Conservation (phyloP, 2,888 invertebrate species). For the Torymus tubicola region DNA sequence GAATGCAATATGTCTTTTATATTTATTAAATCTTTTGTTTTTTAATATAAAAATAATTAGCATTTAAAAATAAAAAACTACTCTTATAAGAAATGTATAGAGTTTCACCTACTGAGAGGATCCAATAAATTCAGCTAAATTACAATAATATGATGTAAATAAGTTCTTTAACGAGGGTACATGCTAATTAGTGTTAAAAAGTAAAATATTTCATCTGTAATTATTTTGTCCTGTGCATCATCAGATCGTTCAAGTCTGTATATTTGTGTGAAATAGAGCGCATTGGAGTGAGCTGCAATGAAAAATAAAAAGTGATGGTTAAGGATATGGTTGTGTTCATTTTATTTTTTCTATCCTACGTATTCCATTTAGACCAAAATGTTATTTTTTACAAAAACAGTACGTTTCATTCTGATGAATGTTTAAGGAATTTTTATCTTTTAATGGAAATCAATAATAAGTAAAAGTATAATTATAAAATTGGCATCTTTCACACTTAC, state of each 20-base stretch:
- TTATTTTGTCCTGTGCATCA: conserved; percentile 31
- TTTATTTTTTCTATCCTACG: not conserved
- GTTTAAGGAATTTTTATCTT: too few species aligned
- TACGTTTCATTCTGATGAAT: too few species aligned
- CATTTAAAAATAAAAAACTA: not conserved
- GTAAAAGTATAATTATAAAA: too few species aligned
- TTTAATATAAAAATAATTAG: conserved; percentile 8
- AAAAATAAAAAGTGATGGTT: conserved; percentile 54
- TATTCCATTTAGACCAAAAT: not conserved
- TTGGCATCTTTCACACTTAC: too few species aligned
- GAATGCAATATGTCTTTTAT: conserved; percentile 7
- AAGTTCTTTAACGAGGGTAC: conserved; percentile 18
- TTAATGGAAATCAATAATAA: too few species aligned
- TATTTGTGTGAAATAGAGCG: conserved; percentile 15
- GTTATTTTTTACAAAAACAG: too few species aligned
- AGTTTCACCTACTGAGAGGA: conserved; percentile 1
- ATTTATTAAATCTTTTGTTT: conserved; percentile 20
- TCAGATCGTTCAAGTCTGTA: conserved; percentile 25
- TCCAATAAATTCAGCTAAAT: conserved; percentile 28
- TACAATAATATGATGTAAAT: conserved; percentile 33
- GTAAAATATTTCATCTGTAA: conserved; percentile 29
- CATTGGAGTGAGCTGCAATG: conserved; percentile 49
- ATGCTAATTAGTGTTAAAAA: conserved; percentile 31
- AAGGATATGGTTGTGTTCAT: not conserved
- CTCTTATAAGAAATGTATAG: conserved; percentile 4